Percentiles rank a stretch among this genome's conserved stretches.
Conservation (phyloP, 2,113 vertebrate genomes). For the Caloenas nicobarica region DNA sequence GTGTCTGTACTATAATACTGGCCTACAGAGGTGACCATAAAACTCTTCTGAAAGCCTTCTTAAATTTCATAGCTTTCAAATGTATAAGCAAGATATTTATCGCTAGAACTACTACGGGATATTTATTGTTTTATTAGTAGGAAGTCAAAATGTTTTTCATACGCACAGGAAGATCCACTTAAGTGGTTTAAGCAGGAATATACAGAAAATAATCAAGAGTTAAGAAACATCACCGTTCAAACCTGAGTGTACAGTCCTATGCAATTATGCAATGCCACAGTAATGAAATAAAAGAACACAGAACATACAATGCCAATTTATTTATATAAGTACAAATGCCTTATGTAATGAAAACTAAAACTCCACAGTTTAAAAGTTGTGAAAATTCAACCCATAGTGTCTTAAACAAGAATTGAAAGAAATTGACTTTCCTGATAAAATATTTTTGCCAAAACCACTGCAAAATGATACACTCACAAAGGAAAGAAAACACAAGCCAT, state of each 20-base stretch:
- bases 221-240: neutral
- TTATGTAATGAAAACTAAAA: neutral
- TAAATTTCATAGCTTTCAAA: neutral
- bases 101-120: neutral
- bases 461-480: neutral
- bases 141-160: neutral
- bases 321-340: neutral
- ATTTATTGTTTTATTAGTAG: neutral
- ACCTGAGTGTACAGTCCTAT: neutral
- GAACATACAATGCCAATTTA: neutral
- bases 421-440: neutral
- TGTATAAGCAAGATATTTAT: neutral
- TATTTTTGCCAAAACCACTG: neutral
- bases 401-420: neutral
- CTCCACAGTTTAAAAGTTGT: neutral
- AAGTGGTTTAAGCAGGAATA: neutral
- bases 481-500: neutral
- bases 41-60: neutral
- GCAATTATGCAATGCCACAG: neutral
- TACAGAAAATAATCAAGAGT: neutral
- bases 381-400: neutral
- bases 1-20: neutral
- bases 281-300: neutral
- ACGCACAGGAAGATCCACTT: neutral
- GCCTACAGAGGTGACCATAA: neutral